Evolutionary conservation across 2,113 vertebrate species (phyloP).

Genomic region (Barnardius zonarius): DNA sequence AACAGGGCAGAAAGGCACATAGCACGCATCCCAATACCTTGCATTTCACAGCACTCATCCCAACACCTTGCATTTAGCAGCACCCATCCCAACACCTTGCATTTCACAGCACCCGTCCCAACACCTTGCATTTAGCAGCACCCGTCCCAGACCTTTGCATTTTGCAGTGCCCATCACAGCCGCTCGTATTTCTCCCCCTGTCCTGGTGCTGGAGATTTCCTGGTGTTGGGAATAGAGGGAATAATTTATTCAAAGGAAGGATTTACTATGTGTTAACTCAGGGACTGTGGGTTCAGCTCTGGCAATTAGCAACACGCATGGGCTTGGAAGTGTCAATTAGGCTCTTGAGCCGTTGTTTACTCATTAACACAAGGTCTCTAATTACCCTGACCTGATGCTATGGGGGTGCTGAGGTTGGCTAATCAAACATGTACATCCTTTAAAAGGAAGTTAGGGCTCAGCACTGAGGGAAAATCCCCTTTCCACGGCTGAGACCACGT

Average conservation of each 20-base stretch:
- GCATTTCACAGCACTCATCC: no score
- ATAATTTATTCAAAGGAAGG: not conserved
- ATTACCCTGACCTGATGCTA: not conserved
- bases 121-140: no score
- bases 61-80: not conserved
- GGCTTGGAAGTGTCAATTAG: slow-evolving; percentile 11
- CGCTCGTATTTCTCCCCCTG: accelerated
- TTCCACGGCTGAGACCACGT: accelerated
- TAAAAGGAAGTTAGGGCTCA: not conserved
- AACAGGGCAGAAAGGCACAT: not conserved
- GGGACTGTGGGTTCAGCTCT: not conserved
- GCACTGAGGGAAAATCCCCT: not conserved
- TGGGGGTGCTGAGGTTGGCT: not conserved
- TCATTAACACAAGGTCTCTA: slow-evolving; percentile 10
- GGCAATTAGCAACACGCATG: not conserved
- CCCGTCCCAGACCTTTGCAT: not conserved
- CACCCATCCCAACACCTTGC: not conserved
- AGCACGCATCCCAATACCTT: not conserved
- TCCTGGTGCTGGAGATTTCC: not conserved
- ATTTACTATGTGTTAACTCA: not conserved
- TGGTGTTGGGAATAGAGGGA: accelerated
- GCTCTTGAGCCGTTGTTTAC: not conserved
- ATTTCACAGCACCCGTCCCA: no score
- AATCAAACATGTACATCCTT: not conserved
- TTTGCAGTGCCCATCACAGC: accelerated